phyloP scores from a whole-genome alignment of 2,797 vertebrate genomes.

The Serranus cabrilla region DNA sequence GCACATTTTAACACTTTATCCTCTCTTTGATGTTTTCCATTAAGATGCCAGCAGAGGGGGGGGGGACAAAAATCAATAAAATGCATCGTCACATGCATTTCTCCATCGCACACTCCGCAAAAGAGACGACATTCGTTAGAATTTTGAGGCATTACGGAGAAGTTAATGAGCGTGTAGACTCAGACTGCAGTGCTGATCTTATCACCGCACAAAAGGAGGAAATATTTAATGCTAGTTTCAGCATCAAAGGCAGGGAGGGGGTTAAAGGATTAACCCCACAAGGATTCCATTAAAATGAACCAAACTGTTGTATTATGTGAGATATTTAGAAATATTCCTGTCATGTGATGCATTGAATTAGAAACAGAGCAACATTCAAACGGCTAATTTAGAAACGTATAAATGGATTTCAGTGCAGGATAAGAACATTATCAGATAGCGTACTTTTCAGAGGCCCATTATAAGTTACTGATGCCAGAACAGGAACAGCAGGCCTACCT shows the following conservation, averaged over 20 bases:
- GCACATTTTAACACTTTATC: conserved; percentile 9
- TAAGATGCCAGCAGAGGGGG: not conserved
- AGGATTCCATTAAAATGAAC: conserved; percentile 15
- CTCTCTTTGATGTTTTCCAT: conserved; percentile 28
- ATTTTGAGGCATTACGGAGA: not conserved
- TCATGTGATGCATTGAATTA: not conserved
- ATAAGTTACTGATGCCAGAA: not conserved
- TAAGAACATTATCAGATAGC: not conserved
- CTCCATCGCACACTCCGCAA: not conserved
- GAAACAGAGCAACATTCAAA: not conserved
- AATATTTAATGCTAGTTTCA: not conserved
- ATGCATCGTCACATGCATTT: not conserved
- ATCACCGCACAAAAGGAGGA: not conserved
- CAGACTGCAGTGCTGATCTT: conserved; percentile 20
- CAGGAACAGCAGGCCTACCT: conserved; percentile 78
- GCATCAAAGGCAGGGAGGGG: conserved; percentile 21
- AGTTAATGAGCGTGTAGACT: conserved; percentile 3
- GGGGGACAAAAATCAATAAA: not conserved
- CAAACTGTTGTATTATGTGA: not conserved
- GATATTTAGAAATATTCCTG: not conserved
- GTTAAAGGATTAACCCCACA: conserved; percentile 15
- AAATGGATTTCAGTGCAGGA: no score
- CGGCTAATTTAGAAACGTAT: not conserved
- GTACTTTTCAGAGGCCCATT: conserved; percentile 1
- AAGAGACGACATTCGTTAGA: not conserved